Conservation (phyloP, 2,797 vertebrate genomes). For the Megaceryle alcyon region DNA sequence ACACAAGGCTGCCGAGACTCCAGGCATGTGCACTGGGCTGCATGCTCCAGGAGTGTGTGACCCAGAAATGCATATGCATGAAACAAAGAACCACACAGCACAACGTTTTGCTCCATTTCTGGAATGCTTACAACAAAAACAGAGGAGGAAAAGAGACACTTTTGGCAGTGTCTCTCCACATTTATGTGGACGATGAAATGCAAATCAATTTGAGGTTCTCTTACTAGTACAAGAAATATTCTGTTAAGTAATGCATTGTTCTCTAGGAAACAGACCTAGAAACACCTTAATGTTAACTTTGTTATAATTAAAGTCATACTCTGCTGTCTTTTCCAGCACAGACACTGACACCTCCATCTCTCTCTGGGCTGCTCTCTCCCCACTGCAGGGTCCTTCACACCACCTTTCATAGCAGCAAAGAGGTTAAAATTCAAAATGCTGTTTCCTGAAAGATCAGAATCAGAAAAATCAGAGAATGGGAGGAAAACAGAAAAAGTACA, state of each 20-base stretch:
- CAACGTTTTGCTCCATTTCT: not conserved
- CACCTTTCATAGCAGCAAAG: not conserved
- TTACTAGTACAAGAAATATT: not conserved
- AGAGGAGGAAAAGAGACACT: not conserved
- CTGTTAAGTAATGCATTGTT: not conserved
- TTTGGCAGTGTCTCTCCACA: not conserved
- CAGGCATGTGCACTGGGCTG: not conserved
- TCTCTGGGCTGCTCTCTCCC: not conserved
- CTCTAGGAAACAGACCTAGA: not conserved
- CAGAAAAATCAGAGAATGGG: not conserved
- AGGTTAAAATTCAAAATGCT: not conserved
- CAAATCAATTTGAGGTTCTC: not conserved
- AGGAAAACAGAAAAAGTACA: not conserved
- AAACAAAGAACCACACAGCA: not conserved
- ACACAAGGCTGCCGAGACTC: not conserved
- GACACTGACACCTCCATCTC: not conserved
- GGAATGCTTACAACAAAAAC: not conserved
- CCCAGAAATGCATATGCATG: slow-evolving; percentile 24
- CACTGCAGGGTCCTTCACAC: not conserved
- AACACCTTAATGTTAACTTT: not conserved
- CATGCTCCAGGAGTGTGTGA: not conserved
- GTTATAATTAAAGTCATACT: not conserved
- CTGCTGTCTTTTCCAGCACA: not conserved
- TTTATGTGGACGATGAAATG: not conserved
- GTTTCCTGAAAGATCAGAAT: not conserved